A percentile compares a stretch with the other conserved stretches of the same genome.
phyloP scores from a whole-genome alignment of 2,888 invertebrate species.

The Thereva unica region DNA sequence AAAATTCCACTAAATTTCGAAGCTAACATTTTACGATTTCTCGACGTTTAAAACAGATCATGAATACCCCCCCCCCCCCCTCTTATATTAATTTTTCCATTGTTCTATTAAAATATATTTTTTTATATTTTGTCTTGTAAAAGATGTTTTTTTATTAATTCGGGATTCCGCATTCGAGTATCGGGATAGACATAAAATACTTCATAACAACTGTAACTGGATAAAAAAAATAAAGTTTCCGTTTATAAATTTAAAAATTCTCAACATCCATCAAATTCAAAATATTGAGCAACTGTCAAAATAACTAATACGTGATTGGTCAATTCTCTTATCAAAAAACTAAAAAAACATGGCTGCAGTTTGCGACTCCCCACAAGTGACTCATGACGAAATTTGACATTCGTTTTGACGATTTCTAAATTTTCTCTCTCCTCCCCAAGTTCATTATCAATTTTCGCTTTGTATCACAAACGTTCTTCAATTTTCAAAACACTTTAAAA shows the following conservation, averaged over 20 bases:
- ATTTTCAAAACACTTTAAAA: slow-evolving; percentile 6
- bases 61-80: too few relatives aligned
- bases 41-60: too few relatives aligned
- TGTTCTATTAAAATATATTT: too few relatives aligned
- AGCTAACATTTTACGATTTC: too few relatives aligned
- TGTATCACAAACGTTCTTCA: slow-evolving; percentile 14
- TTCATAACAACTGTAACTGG: too few relatives aligned
- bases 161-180: too few relatives aligned
- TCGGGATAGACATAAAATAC: too few relatives aligned
- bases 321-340: slow-evolving; percentile 15
- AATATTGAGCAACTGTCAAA: slow-evolving; percentile 21
- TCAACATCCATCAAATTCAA: not conserved
- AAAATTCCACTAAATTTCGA: too few relatives aligned
- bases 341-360: slow-evolving; percentile 13
- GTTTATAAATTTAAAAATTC: not conserved
- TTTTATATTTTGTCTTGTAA: too few relatives aligned
- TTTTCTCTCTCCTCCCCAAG: slow-evolving; percentile 27
- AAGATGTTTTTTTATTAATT: too few relatives aligned
- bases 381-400: slow-evolving; percentile 23
- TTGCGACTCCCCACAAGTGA: slow-evolving; percentile 8
- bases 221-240: too few relatives aligned
- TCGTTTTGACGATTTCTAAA: slow-evolving; percentile 6
- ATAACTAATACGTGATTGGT: not conserved
- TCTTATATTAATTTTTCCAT: too few relatives aligned
- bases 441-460: slow-evolving; percentile 32